Evolutionary conservation across 2,888 invertebrate genomes (phyloP).

Genomic region (Antheraea yamamai): DNA sequence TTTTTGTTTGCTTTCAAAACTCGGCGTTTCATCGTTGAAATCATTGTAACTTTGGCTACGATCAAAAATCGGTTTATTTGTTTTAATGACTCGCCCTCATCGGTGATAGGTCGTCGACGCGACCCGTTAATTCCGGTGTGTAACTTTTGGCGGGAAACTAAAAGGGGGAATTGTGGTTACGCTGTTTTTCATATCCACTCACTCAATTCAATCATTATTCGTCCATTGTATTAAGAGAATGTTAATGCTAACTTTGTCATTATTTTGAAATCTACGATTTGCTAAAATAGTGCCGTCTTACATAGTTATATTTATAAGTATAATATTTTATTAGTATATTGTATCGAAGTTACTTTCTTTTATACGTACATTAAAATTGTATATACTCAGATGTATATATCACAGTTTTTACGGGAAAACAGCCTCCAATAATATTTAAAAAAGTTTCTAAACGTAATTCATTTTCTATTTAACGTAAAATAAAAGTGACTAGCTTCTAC

Average conservation of each 20-base stretch:
- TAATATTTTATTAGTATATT: no score
- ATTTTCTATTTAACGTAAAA: background rate
- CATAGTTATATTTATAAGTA: background rate
- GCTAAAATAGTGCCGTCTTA: background rate
- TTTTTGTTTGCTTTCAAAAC: slow-evolving; percentile 8
- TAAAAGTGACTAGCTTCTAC: background rate
- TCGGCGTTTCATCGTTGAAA: background rate
- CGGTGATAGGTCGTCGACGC: slow-evolving; percentile 9
- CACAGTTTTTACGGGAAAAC: background rate
- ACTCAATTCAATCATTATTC: slow-evolving; percentile 10
- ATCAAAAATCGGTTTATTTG: slow-evolving; percentile 14
- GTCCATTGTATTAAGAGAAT: slow-evolving; percentile 8
- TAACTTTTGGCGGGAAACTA: slow-evolving; percentile 19
- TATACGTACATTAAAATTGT: background rate
- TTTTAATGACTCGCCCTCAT: slow-evolving; percentile 6
- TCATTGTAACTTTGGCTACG: slow-evolving; percentile 5
- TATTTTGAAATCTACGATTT: background rate
- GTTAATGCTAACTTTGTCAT: background rate
- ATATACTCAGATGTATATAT: background rate
- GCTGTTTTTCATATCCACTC: slow-evolving; percentile 13
- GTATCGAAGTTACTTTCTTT: no score
- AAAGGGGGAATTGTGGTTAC: slow-evolving; percentile 9
- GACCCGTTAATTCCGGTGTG: slow-evolving; percentile 20
- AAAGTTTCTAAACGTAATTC: background rate
- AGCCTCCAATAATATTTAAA: background rate